Base-by-base conservation (phyloP, 35 echinoderm and acorn worm genomes). In the Diadema setosum region DNA sequence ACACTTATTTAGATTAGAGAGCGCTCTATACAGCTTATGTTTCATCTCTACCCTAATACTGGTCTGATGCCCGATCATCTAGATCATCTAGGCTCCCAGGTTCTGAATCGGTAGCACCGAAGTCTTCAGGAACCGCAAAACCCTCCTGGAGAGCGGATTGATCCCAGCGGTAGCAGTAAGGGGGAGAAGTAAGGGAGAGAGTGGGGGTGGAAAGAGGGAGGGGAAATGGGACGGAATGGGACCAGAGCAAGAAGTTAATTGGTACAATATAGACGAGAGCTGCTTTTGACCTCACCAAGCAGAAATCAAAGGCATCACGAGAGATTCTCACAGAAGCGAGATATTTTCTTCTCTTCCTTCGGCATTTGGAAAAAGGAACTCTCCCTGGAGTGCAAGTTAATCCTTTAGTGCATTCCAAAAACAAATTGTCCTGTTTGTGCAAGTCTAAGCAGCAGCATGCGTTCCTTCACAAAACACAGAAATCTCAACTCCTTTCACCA, bases 41-140 rank as follows among this genome's bases (percentile, higher is more conserved):
- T 35, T 24, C 18, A 61, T 55, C 69, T 88, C 46, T 39, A 65
- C 87, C 45, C 26, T 64, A 60, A 23, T 75, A 86, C 46, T 85
- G 59, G 63, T 84, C 83, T 25, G 85, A 70, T 33, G 64, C 46
- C 36, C 64, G 75, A 41, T 87, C 85, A 26, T 45, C 42, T 17
- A 82, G 84, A 48, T 93, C 91, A 24, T 87, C 84, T 17, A 87
- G 60, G 60, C 84, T 87, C 9, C 85, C 85, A 0, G 91, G 80
- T 25, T 93, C 91, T 12, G 80, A 83, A 67, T 83, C 48, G 7
- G 88, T 90, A n/a, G 86, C 91, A 17, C 76, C 88, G 83, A 93
- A 93, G 75, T 93, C 91, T 16, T 93, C 91, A 18, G 91, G 91
- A 29, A 85, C 80, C 35, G 91, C 91, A 93, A 93, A 93, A 35